Conservation (phyloP, 2,113 vertebrate genomes). For the Tauraco erythrolophus region DNA sequence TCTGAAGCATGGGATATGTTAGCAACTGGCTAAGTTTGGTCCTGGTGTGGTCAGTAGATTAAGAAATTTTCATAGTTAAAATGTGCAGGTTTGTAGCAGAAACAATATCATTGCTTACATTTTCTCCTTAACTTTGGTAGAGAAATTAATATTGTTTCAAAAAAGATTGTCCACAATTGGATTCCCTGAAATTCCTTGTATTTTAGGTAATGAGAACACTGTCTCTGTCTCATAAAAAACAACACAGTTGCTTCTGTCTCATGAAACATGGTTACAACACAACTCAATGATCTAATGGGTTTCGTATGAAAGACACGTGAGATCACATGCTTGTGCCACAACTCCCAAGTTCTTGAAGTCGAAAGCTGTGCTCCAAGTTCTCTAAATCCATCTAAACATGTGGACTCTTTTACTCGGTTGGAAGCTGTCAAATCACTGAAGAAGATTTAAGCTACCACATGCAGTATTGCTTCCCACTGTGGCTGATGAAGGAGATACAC, state of each 20-base stretch:
- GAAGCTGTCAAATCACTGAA: slow-evolving; percentile 44
- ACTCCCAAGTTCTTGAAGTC: not conserved
- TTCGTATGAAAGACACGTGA: not conserved
- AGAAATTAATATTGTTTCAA: not conserved
- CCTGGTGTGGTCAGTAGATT: not conserved
- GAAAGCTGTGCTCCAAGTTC: not conserved
- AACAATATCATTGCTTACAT: not conserved
- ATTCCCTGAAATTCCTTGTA: not conserved
- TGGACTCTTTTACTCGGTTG: not conserved
- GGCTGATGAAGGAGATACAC: slow-evolving; percentile 13
- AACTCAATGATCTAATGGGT: not conserved
- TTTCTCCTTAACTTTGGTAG: not conserved
- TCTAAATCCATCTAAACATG: slow-evolving; percentile 3
- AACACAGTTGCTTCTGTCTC: not conserved
- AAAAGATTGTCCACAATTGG: not conserved
- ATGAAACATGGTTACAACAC: not conserved
- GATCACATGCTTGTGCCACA: fast-evolving
- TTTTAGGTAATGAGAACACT: not conserved
- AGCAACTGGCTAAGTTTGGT: not conserved
- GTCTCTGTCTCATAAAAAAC: not conserved
- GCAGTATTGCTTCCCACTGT: slow-evolving; percentile 26
- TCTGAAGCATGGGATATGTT: not conserved
- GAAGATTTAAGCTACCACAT: slow-evolving; percentile 14
- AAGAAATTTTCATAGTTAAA: not conserved
- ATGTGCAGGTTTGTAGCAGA: not conserved